phyloP scores from a whole-genome alignment of 2,113 vertebrate species.

The Ginglymostoma cirratum region DNA sequence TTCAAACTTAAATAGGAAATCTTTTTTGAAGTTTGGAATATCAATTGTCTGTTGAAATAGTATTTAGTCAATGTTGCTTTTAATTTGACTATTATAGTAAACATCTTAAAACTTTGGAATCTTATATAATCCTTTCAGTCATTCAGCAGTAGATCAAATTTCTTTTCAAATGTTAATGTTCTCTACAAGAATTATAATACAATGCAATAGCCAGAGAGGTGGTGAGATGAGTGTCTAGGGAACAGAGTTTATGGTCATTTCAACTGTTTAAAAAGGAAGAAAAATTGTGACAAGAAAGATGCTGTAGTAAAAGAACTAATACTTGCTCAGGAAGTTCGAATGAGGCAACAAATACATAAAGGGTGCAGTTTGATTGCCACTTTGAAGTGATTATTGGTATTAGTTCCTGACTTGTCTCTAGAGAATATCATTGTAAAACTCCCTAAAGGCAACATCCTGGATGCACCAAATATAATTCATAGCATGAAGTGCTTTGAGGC shows the following conservation, averaged over 20 bases:
- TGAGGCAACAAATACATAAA: neutral
- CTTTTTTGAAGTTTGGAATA: no score
- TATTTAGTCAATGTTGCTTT: no score
- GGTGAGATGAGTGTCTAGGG: neutral
- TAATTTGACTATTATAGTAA: no score
- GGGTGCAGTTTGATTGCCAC: neutral
- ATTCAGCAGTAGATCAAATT: no score
- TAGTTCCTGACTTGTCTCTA: neutral
- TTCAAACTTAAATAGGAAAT: no score
- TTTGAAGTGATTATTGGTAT: neutral
- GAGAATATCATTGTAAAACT: neutral
- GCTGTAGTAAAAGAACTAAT: neutral
- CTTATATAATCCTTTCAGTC: no score
- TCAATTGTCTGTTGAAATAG: no score
- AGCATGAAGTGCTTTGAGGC: constrained; percentile 9
- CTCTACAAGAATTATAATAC: no score
- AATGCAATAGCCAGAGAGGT: neutral
- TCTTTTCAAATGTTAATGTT: no score
- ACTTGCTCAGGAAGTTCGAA: neutral
- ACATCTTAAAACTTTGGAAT: no score
- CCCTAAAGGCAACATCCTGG: neutral
- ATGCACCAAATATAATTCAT: neutral
- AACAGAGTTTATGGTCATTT: neutral
- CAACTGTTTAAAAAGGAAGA: neutral
- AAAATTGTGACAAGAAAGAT: neutral